A percentile compares a stretch with the other conserved stretches of the same genome.
These are phyloP conservation scores for Macroramphosus scolopax DNA, from an alignment of 2,797 vertebrate species.

Conservation along the genomic window DNA sequence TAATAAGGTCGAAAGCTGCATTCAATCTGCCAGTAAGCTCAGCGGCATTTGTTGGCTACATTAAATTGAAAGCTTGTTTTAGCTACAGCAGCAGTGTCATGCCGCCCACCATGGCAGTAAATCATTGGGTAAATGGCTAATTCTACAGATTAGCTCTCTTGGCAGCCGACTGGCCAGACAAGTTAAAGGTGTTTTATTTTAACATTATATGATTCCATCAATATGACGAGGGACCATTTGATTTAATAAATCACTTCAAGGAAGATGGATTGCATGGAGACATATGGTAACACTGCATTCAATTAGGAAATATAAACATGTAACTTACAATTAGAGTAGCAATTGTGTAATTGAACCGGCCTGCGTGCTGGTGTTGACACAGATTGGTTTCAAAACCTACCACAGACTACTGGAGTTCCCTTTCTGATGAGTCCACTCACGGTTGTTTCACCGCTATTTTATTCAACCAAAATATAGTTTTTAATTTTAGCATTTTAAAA, in stretches of 20 bases:
- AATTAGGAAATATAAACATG: slow-evolving; percentile 41
- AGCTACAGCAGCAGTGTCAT: slow-evolving; percentile 34
- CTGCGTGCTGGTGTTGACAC: no score
- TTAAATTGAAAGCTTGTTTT: slow-evolving; percentile 57
- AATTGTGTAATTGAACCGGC: no score
- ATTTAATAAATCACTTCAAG: slow-evolving; percentile 41
- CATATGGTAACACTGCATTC: slow-evolving; percentile 36
- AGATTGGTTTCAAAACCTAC: no score
- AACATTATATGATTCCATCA: slow-evolving; percentile 60
- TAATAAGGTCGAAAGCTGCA: slow-evolving; percentile 45
- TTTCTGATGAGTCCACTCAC: no score
- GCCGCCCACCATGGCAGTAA: slow-evolving; percentile 37
- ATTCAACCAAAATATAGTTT: no score
- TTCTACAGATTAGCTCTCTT: slow-evolving; percentile 52
- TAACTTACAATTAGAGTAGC: neutral
- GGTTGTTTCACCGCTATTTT: no score
- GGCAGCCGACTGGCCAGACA: slow-evolving; percentile 34
- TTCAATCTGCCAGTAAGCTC: slow-evolving; percentile 46
- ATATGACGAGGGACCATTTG: slow-evolving; percentile 41
- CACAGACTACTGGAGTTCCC: no score
- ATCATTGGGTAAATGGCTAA: slow-evolving; percentile 58
- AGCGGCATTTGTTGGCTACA: slow-evolving; percentile 40
- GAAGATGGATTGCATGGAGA: slow-evolving; percentile 39
- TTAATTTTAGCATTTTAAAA: no score
- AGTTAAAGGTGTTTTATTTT: slow-evolving; percentile 64